Percentiles rank a stretch among this genome's conserved stretches.
Evolutionary conservation across 1,140 invertebrate species (phyloP).

Genomic region (Holcopasites calliopsidis): DNA sequence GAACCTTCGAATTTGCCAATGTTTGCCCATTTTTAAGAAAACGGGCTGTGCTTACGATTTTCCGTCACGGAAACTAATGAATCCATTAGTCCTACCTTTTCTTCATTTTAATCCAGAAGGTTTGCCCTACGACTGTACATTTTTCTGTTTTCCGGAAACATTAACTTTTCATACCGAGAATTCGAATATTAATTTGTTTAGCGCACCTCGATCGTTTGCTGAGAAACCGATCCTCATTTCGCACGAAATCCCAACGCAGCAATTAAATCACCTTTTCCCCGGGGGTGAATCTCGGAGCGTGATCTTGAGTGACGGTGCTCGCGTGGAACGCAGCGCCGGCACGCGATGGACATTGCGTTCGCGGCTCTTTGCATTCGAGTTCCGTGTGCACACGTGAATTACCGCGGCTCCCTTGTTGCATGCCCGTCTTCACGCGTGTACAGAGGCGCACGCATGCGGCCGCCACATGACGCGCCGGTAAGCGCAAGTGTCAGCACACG

Average conservation of each 20-base stretch:
- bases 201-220: too few species aligned
- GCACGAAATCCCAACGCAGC: background rate
- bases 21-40: too few species aligned
- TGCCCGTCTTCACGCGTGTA: background rate
- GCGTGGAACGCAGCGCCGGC: background rate
- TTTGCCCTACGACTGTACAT: too few species aligned
- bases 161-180: too few species aligned
- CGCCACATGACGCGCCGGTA: background rate
- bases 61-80: too few species aligned
- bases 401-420: background rate
- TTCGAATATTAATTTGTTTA: too few species aligned
- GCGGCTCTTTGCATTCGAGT: background rate
- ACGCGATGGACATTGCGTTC: constrained; percentile 3
- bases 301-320: constrained; percentile 10
- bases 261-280: background rate
- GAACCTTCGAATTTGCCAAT: too few species aligned
- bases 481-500: background rate
- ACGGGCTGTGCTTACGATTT: too few species aligned
- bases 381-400: constrained; percentile 8
- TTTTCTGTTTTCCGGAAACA: too few species aligned
- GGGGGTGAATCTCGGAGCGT: background rate
- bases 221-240: too few species aligned
- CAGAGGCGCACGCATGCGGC: background rate
- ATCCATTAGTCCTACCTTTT: too few species aligned
- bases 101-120: too few species aligned